Conservation (phyloP, 1,140 invertebrate genomes). For the Anastrepha obliqua region DNA sequence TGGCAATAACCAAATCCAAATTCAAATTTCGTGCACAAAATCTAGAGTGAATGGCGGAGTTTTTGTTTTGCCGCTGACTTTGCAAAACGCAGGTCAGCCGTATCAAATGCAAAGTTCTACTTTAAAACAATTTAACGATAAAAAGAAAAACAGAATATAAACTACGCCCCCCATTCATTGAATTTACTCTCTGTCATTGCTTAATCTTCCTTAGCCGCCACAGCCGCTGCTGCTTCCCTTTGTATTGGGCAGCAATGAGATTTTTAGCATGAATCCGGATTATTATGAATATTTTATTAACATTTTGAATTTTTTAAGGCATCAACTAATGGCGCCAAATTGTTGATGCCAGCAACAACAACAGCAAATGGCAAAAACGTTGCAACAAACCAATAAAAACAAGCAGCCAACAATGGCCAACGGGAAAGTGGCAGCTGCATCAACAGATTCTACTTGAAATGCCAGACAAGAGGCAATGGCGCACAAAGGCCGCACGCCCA, state of each 20-base stretch:
- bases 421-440: conserved; percentile 4
- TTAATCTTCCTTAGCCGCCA: neutral
- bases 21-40: no score
- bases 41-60: no score
- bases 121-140: no score
- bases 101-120: neutral
- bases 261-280: conserved; percentile 72
- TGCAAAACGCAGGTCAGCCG: neutral
- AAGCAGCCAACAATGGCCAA: neutral
- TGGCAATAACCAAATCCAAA: neutral
- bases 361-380: conserved; percentile 13
- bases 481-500: conserved; percentile 60
- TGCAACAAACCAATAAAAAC: conserved; percentile 16
- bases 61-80: neutral
- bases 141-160: no score
- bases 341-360: conserved; percentile 28
- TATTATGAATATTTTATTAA: conserved; percentile 74
- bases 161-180: neutral
- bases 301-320: conserved; percentile 64
- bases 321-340: conserved; percentile 55
- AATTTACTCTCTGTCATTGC: neutral
- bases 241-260: conserved; percentile 3
- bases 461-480: neutral
- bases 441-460: neutral
- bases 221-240: neutral